phyloP scores from a whole-genome alignment of 2,797 vertebrate species.

The Triplophysa bombifrons region DNA sequence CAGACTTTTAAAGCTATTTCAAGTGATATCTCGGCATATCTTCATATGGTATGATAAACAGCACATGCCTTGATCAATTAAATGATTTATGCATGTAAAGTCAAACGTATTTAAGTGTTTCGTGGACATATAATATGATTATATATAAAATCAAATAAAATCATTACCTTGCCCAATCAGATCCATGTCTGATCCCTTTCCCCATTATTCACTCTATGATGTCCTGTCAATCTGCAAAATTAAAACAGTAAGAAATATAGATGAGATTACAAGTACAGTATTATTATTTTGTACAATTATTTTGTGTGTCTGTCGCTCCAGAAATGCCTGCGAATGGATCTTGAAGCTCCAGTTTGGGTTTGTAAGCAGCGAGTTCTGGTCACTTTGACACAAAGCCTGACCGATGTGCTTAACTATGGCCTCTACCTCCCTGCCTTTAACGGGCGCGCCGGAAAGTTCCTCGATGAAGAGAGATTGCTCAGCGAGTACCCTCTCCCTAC shows the following conservation, averaged over 20 bases:
- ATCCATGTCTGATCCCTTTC: neutral
- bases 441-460: slow-evolving; percentile 94
- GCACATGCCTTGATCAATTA: neutral
- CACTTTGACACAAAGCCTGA: slow-evolving; percentile 93
- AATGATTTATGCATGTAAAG: neutral
- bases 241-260: neutral
- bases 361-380: slow-evolving; percentile 96
- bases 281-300: slow-evolving; percentile 44
- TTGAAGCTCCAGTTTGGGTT: slow-evolving; percentile 91
- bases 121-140: neutral
- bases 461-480: slow-evolving; percentile 93
- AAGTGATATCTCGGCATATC: neutral
- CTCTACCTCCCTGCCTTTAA: slow-evolving; percentile 97
- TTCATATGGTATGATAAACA: neutral
- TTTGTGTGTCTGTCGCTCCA: slow-evolving; percentile 62
- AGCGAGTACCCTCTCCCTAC: slow-evolving; percentile 91
- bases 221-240: neutral
- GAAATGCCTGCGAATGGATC: slow-evolving; percentile 96
- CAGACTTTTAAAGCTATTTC: neutral
- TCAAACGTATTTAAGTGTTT: neutral
- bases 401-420: slow-evolving; percentile 96
- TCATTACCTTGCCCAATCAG: neutral
- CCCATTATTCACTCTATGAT: neutral
- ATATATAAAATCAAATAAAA: too few species aligned
- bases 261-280: neutral